Conservation (phyloP, 2,888 invertebrate species). For the Schizotus pectinicornis region DNA sequence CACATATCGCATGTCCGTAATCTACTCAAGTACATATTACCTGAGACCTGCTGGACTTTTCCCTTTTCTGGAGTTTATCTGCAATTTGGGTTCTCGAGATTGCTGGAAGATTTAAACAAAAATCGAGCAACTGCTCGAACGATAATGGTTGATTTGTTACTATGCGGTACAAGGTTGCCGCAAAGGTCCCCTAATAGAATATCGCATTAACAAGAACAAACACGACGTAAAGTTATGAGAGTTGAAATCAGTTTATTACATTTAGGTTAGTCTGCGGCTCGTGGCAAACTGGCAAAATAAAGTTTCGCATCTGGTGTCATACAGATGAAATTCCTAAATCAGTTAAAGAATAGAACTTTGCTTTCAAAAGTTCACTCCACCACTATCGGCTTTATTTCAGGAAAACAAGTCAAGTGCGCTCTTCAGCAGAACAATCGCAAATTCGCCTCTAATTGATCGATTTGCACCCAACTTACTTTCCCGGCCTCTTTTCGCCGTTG, state of each 20-base stretch:
- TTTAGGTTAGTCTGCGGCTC: conserved; percentile 4
- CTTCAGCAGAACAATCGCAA: conserved; percentile 11
- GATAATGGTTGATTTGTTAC: too few relatives aligned
- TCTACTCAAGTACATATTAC: too few relatives aligned
- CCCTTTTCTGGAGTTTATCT: too few relatives aligned
- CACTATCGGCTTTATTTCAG: conserved; percentile 14
- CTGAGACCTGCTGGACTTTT: too few relatives aligned
- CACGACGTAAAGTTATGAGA: conserved; percentile 7
- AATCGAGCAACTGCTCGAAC: too few relatives aligned
- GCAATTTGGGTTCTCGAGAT: too few relatives aligned
- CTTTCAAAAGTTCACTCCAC: conserved; percentile 31
- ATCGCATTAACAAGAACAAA: conserved; percentile 22
- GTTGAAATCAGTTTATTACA: conserved; percentile 12
- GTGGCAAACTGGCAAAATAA: conserved; percentile 18
- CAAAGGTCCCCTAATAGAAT: not conserved
- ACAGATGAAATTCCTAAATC: conserved; percentile 31
- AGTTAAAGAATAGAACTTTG: conserved; percentile 34
- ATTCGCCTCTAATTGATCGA: conserved; percentile 22
- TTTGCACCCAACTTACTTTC: conserved; percentile 16
- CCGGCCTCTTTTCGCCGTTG: conserved; percentile 4
- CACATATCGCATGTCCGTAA: too few relatives aligned
- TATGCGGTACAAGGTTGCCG: too few relatives aligned
- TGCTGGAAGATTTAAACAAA: too few relatives aligned
- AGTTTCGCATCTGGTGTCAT: conserved; percentile 28
- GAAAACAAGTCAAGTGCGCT: conserved; percentile 3